A percentile compares a stretch with the other conserved stretches of the same genome.
Evolutionary conservation across 2,113 vertebrate genomes (phyloP).

Genomic region (Brienomyrus longianalis): DNA sequence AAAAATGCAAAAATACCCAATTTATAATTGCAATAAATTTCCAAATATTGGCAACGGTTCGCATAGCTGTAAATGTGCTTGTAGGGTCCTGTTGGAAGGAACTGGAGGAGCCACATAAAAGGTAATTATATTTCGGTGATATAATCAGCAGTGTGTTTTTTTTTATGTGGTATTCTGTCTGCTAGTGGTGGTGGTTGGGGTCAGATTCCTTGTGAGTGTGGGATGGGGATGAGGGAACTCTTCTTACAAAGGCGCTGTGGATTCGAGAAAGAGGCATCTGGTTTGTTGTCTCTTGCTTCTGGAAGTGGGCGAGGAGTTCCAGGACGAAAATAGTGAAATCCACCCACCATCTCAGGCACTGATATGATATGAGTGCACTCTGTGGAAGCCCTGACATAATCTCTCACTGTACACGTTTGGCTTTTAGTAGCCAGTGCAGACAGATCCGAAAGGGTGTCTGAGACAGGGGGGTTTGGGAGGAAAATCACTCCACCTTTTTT

Average conservation of each 20-base stretch:
- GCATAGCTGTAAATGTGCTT: neutral
- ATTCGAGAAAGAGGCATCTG: neutral
- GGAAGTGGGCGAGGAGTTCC: neutral
- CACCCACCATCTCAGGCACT: neutral
- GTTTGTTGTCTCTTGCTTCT: neutral
- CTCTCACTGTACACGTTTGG: neutral
- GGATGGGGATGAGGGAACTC: neutral
- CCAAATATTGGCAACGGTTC: neutral
- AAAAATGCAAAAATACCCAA: neutral
- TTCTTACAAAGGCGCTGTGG: neutral
- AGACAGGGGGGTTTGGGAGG: neutral
- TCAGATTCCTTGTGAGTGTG: conserved; percentile 1
- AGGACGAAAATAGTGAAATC: neutral
- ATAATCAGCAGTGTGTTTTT: neutral
- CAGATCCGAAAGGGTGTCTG: neutral
- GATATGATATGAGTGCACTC: neutral
- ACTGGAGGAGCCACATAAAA: neutral
- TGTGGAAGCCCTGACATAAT: neutral
- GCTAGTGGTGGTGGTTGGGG: neutral
- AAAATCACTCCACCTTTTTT: neutral
- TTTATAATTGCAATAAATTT: neutral
- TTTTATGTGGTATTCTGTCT: neutral
- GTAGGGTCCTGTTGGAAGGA: neutral
- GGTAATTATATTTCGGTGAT: neutral
- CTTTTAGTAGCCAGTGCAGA: neutral